A percentile compares a stretch with the other conserved stretches of the same genome.
These are phyloP conservation scores for Labrus mixtus DNA, from an alignment of 2,113 vertebrate species.

Conservation along the genomic window DNA sequence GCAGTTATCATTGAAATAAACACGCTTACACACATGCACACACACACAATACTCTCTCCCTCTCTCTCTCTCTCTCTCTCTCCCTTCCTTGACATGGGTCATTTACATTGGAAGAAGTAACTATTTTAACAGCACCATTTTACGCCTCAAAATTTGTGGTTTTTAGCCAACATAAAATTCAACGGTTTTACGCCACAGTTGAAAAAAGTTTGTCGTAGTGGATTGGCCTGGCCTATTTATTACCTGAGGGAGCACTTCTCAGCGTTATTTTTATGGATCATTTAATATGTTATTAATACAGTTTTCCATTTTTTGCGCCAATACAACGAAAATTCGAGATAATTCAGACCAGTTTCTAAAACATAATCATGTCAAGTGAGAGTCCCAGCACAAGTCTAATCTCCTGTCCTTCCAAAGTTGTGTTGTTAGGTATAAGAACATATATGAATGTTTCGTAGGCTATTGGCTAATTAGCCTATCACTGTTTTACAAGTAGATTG, in stretches of 20 bases:
- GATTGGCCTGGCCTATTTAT: background rate
- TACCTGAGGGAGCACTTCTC: background rate
- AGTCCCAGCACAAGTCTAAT: background rate
- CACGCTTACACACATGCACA: constrained; percentile 39
- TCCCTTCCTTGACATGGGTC: constrained; percentile 9
- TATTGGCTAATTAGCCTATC: no score
- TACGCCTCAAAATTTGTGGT: background rate
- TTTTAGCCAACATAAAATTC: constrained; percentile 17
- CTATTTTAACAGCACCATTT: constrained; percentile 26
- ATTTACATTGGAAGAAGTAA: constrained; percentile 19
- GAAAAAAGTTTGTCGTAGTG: background rate
- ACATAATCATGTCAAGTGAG: background rate
- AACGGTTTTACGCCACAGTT: background rate
- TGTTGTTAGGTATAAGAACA: no score
- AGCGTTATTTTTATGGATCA: background rate
- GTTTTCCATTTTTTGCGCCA: background rate
- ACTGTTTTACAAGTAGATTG: no score
- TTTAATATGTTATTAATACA: background rate
- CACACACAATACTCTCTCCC: background rate
- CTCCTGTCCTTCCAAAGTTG: no score
- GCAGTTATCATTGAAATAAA: constrained; percentile 74
- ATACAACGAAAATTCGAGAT: background rate
- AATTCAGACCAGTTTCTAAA: background rate
- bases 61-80: background rate
- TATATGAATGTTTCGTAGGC: no score